phyloP scores from a whole-genome alignment of 35 echinoderm and acorn worm species.

The Heliocidaris tuberculata region DNA sequence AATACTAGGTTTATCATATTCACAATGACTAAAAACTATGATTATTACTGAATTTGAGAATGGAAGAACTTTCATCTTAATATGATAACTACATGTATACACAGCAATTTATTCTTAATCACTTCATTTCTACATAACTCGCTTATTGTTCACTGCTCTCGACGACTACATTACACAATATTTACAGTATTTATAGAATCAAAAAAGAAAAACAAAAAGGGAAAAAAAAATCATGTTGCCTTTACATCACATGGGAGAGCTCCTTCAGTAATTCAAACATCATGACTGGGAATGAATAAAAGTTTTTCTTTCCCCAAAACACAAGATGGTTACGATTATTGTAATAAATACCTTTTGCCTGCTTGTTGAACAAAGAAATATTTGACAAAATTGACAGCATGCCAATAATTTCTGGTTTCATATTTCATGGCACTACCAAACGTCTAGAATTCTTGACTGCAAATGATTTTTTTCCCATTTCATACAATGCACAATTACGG shows the following conservation, averaged over 20 bases:
- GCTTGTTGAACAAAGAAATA: no score
- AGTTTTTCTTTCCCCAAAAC: no score
- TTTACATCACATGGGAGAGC: not conserved
- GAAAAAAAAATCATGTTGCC: not conserved
- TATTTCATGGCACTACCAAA: no score
- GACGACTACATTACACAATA: not conserved
- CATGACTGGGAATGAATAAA: no score
- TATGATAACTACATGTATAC: not conserved
- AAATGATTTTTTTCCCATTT: no score
- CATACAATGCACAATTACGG: no score
- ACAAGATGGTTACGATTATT: no score
- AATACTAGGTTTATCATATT: not conserved
- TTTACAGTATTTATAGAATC: not conserved
- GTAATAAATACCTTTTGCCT: no score
- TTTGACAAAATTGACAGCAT: no score
- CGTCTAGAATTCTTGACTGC: no score
- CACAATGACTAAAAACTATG: not conserved
- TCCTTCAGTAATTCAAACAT: not conserved
- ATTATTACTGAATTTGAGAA: not conserved
- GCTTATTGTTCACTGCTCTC: not conserved
- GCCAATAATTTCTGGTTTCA: no score
- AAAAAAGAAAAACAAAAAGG: not conserved
- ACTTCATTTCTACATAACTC: not conserved
- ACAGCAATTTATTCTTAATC: not conserved
- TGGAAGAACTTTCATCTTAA: conserved; percentile 7